Evolutionary conservation across 2,113 vertebrate genomes (phyloP).

Genomic region (Diphyllodes magnificus): DNA sequence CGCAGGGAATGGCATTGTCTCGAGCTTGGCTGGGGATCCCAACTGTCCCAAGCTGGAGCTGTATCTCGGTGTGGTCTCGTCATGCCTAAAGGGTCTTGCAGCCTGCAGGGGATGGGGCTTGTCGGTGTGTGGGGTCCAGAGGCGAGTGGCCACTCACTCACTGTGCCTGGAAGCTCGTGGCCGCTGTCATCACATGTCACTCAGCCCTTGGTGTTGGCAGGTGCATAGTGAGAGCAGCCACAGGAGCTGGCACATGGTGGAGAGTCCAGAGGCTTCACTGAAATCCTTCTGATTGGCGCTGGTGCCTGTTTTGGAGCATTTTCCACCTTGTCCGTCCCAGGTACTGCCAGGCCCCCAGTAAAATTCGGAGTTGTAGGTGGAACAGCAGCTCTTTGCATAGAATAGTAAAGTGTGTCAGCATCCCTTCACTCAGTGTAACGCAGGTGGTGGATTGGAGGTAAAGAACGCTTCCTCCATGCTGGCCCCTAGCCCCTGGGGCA

Average conservation of each 20-base stretch:
- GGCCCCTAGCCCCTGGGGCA: rapidly evolving
- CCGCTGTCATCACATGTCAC: rapidly evolving
- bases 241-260: not conserved
- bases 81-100: not conserved
- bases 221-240: not conserved
- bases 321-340: not conserved
- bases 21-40: not conserved
- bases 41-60: not conserved
- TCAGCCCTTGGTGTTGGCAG: not conserved
- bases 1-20: not conserved
- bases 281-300: not conserved
- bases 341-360: not conserved
- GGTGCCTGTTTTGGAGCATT: not conserved
- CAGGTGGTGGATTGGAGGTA: not conserved
- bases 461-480: not conserved
- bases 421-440: rapidly evolving
- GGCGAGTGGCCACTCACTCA: not conserved
- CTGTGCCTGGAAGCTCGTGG: rapidly evolving
- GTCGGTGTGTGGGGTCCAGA: rapidly evolving
- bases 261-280: not conserved
- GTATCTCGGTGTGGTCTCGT: not conserved
- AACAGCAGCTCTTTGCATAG: not conserved
- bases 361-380: not conserved
- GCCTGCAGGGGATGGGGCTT: not conserved
- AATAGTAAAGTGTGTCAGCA: not conserved